A percentile compares a stretch with the other conserved stretches of the same genome.
These are phyloP conservation scores for Acrobasis consociella DNA, from an alignment of 2,888 invertebrate genomes.

Conservation along the genomic window DNA sequence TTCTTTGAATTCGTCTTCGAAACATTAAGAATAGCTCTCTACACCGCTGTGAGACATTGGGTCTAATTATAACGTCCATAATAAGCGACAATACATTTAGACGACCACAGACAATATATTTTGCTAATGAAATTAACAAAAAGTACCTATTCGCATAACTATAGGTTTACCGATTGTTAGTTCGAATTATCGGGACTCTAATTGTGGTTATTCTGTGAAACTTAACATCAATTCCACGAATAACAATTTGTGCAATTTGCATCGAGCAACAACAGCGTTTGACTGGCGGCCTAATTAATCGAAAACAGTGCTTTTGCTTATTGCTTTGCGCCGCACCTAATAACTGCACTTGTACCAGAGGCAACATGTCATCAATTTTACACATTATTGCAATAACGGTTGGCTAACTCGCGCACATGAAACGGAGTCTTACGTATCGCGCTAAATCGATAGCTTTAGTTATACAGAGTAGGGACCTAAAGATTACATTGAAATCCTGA, in stretches of 20 bases:
- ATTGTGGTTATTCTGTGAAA: constrained; percentile 50
- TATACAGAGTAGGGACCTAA: neutral
- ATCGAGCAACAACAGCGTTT: constrained; percentile 40
- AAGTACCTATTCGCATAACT: neutral
- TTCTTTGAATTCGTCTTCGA: too few species aligned
- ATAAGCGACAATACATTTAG: too few species aligned
- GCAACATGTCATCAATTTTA: constrained; percentile 7
- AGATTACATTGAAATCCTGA: too few species aligned
- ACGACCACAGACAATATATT: too few species aligned
- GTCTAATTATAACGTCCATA: too few species aligned
- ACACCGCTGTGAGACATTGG: too few species aligned
- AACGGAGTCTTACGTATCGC: neutral
- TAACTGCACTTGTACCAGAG: constrained; percentile 8
- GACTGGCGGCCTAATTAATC: constrained; percentile 41
- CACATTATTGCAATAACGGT: neutral
- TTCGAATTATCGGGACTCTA: constrained; percentile 46
- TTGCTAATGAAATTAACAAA: constrained; percentile 1
- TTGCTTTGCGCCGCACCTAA: constrained; percentile 1
- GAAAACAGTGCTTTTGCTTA: constrained; percentile 28
- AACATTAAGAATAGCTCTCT: too few species aligned
- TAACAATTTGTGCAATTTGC: constrained; percentile 57
- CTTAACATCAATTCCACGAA: constrained; percentile 53
- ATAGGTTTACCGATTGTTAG: constrained; percentile 38
- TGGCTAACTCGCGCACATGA: neutral
- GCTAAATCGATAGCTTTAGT: neutral